Evolutionary conservation across 2,888 invertebrate genomes (phyloP), one percentile per base, ranked within the genome.

Genomic region (Eupelmus urozonus): DNA sequence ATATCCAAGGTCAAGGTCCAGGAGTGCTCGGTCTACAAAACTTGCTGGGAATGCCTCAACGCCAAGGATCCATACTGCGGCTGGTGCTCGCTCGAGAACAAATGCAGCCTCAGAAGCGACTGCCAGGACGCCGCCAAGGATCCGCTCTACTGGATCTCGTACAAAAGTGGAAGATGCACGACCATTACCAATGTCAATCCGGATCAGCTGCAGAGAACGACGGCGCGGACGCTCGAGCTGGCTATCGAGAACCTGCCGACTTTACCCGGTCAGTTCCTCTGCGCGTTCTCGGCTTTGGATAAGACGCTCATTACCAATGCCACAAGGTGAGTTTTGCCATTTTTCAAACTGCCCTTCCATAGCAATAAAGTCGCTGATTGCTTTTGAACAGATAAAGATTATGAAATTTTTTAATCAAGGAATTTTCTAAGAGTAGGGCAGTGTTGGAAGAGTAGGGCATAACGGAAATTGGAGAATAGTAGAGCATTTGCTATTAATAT

Each of bases 41-140:
- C 96, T 77, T 98, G 98, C 90, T 94, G 95, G 90, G 96, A 96
- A 86, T 98, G 98, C 90, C 93, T 98, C 82, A 96, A 96, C 85
- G 97, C 97, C 82, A 96, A 96, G 90, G 98, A 98, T 92, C 98
- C 98, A 0, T 98, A 98, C 90, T 98, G 98, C 90, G 98, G 98
- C 80, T 98, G 98, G 98, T 98, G 98, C 92, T 97, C 97, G 49
- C 91, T 97, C 83, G 97, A 97, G 91, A 98, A 97, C 91, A 97
- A 97, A 93, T 98, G 98, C 90, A 97, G 96, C 85, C 91, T 97
- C 78, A 93, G 96, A 81, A 96, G 96, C 71, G 96, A 96, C 88
- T 98, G 98, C 90, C 95, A 96, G 87, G 96, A 96, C 86, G 96
- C 97, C 82, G 96, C 96, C 57, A 95, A 96, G 89, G 96, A 97